These are phyloP conservation scores for Malurus leucopterus DNA, from an alignment of 2,797 vertebrate species.

Conservation along the genomic window DNA sequence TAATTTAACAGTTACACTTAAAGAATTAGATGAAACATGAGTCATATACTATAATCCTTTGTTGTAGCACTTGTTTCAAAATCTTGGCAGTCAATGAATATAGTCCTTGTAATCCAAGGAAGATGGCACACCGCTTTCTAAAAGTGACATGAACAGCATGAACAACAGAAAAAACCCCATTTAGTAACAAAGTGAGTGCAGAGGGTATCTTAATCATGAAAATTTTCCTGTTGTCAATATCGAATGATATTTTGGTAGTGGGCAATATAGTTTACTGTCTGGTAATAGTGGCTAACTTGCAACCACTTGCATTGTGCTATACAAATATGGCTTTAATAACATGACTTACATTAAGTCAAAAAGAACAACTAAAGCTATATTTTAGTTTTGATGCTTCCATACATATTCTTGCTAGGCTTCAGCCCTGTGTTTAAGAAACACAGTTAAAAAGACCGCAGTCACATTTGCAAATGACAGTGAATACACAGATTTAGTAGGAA, in stretches of 20 bases:
- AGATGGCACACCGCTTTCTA: fast-evolving
- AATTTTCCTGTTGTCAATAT: not conserved
- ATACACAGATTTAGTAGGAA: not conserved
- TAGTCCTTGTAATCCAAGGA: not conserved
- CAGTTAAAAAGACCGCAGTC: not conserved
- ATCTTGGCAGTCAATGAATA: not conserved
- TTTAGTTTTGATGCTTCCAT: not conserved
- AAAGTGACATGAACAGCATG: not conserved
- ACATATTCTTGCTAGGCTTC: not conserved
- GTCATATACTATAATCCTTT: not conserved
- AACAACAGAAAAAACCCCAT: not conserved
- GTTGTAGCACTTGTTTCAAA: not conserved
- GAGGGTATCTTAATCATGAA: not conserved
- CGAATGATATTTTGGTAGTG: not conserved
- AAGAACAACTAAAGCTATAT: not conserved
- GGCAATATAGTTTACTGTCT: not conserved
- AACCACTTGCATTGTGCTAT: not conserved
- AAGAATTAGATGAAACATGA: not conserved
- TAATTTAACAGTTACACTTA: not conserved
- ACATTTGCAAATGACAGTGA: not conserved
- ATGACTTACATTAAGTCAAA: not conserved
- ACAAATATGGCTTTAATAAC: not conserved
- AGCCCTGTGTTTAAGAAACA: not conserved
- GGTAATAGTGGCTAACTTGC: not conserved
- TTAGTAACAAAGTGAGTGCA: not conserved